Evolutionary conservation across 2,113 vertebrate species (phyloP).

Genomic region (Mesocricetus auratus): DNA sequence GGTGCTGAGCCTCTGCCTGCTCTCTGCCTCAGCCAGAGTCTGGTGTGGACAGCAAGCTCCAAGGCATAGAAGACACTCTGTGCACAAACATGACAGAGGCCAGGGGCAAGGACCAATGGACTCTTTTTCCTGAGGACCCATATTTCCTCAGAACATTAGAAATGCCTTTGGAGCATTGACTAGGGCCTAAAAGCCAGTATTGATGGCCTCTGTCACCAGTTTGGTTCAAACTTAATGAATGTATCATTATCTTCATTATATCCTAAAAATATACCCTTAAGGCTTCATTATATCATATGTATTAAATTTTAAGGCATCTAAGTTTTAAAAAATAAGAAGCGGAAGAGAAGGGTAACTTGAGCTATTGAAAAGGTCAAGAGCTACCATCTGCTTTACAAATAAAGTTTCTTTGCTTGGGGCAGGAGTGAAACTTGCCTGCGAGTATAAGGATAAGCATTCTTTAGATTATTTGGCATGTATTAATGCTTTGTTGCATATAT

Average conservation of each 20-base stretch:
- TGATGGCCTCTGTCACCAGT: neutral
- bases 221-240: conserved; percentile 34
- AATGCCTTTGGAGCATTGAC: neutral
- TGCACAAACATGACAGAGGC: neutral
- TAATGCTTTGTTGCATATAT: neutral
- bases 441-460: neutral
- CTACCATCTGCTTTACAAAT: neutral
- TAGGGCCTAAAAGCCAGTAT: neutral
- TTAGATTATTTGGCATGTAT: neutral
- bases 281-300: neutral
- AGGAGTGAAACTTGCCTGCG: neutral
- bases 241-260: conserved; percentile 9
- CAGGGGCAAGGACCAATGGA: neutral
- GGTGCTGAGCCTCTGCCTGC: neutral
- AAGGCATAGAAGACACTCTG: neutral
- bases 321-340: neutral
- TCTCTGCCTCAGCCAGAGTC: neutral
- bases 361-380: neutral
- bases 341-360: neutral
- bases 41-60: neutral
- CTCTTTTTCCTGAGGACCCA: neutral
- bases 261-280: neutral
- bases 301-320: conserved; percentile 44
- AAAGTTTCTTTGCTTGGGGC: neutral
- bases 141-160: neutral